Percentiles rank a stretch among this genome's conserved stretches.
These are phyloP conservation scores for Thermophis baileyi DNA, from an alignment of 2,113 vertebrate genomes.

Conservation along the genomic window DNA sequence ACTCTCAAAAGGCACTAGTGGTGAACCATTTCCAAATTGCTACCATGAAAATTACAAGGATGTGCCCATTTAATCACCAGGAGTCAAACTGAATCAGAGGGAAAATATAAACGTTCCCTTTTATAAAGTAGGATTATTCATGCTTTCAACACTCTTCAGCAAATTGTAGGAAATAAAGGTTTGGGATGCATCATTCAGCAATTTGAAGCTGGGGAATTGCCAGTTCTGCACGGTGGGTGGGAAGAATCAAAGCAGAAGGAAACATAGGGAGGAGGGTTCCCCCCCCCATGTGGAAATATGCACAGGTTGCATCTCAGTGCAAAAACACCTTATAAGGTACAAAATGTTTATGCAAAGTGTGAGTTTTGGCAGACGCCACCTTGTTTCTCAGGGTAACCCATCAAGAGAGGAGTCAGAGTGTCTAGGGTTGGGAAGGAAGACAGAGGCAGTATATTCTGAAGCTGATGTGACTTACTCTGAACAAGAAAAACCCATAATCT, in stretches of 20 bases:
- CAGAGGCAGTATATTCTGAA: conserved; percentile 20
- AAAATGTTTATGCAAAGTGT: conserved; percentile 42
- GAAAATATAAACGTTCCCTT: not conserved
- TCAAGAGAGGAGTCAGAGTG: conserved; percentile 38
- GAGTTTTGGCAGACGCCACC: conserved; percentile 46
- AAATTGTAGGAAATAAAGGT: not conserved
- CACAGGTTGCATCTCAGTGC: conserved; percentile 50
- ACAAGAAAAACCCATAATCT: not conserved
- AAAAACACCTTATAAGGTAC: conserved; percentile 44
- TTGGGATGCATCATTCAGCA: not conserved
- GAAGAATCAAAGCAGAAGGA: not conserved
- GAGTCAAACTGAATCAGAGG: not conserved
- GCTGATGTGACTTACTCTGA: rapidly evolving
- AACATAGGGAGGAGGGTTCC: not conserved
- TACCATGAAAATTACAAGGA: not conserved
- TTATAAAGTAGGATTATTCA: not conserved
- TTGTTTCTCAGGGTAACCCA: conserved; percentile 49
- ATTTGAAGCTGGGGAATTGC: not conserved
- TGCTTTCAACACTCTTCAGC: not conserved
- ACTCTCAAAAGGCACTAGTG: not conserved
- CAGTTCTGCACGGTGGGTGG: conserved; percentile 9
- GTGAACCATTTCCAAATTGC: not conserved
- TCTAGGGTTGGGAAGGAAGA: conserved; percentile 45
- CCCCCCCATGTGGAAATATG: conserved; percentile 29
- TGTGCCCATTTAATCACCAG: not conserved